Conservation (phyloP, 2,797 vertebrate genomes). For the Australoheros facetus region DNA sequence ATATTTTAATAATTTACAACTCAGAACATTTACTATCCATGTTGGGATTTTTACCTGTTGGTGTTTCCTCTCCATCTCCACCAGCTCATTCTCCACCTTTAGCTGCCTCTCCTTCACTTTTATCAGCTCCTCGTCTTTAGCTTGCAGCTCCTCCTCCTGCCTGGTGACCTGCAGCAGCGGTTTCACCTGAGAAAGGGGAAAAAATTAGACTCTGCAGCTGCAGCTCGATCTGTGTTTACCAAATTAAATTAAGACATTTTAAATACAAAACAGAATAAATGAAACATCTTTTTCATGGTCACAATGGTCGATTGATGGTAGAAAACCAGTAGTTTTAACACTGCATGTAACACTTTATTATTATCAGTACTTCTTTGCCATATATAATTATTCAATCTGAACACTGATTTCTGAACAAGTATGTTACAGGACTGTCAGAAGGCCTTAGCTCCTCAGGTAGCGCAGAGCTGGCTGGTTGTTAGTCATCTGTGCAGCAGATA, state of each 20-base stretch:
- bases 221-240: neutral
- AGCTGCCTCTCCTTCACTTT: conserved; percentile 96
- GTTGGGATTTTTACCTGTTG: conserved; percentile 85
- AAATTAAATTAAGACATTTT: neutral
- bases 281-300: fast-evolving
- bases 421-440: neutral
- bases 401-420: neutral
- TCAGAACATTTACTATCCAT: neutral
- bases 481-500: neutral
- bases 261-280: neutral
- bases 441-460: neutral
- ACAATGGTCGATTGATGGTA: neutral
- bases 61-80: conserved; percentile 96
- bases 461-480: neutral
- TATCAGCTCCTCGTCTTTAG: conserved; percentile 95
- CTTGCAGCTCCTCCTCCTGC: conserved; percentile 96
- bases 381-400: neutral
- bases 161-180: conserved; percentile 96
- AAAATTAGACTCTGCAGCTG: neutral
- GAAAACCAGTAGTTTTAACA: neutral
- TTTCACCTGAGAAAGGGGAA: conserved; percentile 85
- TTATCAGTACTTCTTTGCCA: neutral
- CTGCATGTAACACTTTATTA: neutral
- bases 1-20: neutral
- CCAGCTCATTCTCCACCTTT: conserved; percentile 93